Conservation (phyloP, 1,140 invertebrate genomes). For the Zaprionus africanus region DNA sequence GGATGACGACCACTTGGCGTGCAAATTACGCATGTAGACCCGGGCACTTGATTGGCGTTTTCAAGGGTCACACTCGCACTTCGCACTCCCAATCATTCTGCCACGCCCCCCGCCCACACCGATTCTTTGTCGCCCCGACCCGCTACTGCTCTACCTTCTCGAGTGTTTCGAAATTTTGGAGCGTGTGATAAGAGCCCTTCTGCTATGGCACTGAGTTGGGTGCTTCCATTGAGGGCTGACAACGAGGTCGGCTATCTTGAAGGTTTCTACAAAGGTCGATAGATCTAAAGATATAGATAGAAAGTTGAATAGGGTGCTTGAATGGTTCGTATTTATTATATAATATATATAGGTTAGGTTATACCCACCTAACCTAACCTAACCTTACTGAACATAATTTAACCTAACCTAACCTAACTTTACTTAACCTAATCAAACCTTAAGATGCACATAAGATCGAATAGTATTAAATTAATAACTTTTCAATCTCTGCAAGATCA, state of each 20-base stretch:
- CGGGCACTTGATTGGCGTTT: slow-evolving; percentile 76
- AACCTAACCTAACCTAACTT: too few relatives aligned
- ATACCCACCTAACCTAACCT: too few relatives aligned
- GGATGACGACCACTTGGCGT: slow-evolving; percentile 58
- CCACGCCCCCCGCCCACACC: not conserved
- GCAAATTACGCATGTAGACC: slow-evolving; percentile 80
- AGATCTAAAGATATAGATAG: too few relatives aligned
- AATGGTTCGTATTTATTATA: too few relatives aligned
- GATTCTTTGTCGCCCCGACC: not conserved
- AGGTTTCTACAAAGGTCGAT: not conserved
- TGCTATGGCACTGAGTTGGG: slow-evolving; percentile 10
- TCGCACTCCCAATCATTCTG: slow-evolving; percentile 34
- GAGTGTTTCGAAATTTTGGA: slow-evolving; percentile 12
- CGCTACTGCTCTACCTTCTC: not conserved
- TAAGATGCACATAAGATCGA: too few relatives aligned
- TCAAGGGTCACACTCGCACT: slow-evolving; percentile 70
- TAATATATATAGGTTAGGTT: too few relatives aligned
- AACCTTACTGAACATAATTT: too few relatives aligned
- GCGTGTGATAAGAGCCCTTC: slow-evolving; percentile 34
- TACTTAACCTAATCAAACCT: too few relatives aligned
- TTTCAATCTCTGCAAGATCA: too few relatives aligned
- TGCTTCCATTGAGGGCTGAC: not conserved
- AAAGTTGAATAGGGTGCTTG: too few relatives aligned
- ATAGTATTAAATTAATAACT: too few relatives aligned
- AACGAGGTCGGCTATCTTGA: not conserved